phyloP scores from a whole-genome alignment of 2,888 invertebrate species.

The Philopedon plagiatum region DNA sequence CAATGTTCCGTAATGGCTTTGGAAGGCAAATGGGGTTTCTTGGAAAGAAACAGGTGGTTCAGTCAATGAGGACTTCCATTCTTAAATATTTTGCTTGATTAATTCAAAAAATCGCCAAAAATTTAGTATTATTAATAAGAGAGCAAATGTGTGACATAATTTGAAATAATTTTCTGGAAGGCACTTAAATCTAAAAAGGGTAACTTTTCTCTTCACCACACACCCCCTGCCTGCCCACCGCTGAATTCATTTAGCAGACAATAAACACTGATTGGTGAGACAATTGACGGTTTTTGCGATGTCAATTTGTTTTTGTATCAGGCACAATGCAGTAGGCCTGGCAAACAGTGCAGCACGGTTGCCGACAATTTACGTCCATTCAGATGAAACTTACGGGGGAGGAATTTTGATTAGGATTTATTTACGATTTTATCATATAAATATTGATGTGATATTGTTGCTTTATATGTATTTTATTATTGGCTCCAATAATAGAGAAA shows the following conservation, averaged over 20 bases:
- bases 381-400: slow-evolving; percentile 64
- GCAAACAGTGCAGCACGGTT: slow-evolving; percentile 65
- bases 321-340: slow-evolving; percentile 66
- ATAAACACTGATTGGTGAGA: slow-evolving; percentile 68
- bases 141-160: too few species aligned
- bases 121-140: too few species aligned
- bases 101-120: too few species aligned
- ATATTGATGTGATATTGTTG: slow-evolving; percentile 59
- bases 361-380: slow-evolving; percentile 68
- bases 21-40: too few species aligned
- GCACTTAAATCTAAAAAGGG: slow-evolving; percentile 10
- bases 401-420: slow-evolving; percentile 67
- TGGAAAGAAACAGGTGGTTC: too few species aligned
- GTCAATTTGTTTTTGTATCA: slow-evolving; percentile 69
- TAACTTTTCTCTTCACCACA: slow-evolving; percentile 1
- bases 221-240: slow-evolving; percentile 14
- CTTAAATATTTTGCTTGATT: too few species aligned
- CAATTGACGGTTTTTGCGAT: slow-evolving; percentile 69
- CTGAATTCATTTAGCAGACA: slow-evolving; percentile 42
- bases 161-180: not conserved
- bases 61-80: too few species aligned
- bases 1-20: too few species aligned
- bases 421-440: slow-evolving; percentile 59
- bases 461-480: slow-evolving; percentile 11
- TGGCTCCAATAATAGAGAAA: not conserved